Percentiles rank a stretch among this genome's conserved stretches.
phyloP scores from a whole-genome alignment of 2,888 invertebrate genomes.

The Lasioglossum malachurum region DNA sequence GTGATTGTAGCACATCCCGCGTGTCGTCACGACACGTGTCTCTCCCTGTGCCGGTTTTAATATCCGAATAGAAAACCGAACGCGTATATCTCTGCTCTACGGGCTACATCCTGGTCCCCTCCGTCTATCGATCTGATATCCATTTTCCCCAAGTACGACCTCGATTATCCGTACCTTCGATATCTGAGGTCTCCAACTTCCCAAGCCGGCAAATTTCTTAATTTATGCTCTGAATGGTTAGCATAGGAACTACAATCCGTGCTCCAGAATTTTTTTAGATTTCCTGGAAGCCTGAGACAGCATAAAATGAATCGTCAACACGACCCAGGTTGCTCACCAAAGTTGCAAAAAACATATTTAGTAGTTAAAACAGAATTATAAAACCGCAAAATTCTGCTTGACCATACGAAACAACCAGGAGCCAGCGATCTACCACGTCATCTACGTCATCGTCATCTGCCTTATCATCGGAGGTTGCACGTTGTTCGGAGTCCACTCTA shows the following conservation, averaged over 20 bases:
- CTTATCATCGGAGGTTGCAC: background rate
- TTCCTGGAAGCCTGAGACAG: too few relatives aligned
- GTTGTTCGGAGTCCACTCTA: background rate
- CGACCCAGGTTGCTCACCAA: background rate
- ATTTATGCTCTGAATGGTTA: background rate
- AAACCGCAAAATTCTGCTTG: background rate
- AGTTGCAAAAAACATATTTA: background rate
- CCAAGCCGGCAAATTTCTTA: background rate
- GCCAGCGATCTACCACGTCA: background rate
- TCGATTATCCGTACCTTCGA: background rate
- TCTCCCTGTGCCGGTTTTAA: constrained; percentile 42
- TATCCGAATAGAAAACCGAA: constrained; percentile 28
- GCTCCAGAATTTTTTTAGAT: too few relatives aligned
- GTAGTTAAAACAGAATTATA: background rate
- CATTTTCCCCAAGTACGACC: background rate
- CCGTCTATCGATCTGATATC: background rate
- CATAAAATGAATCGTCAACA: too few relatives aligned
- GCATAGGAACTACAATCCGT: background rate
- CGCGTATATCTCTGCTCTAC: background rate
- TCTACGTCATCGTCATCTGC: background rate
- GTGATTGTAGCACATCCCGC: constrained; percentile 60
- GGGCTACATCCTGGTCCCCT: background rate
- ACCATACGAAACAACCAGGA: background rate
- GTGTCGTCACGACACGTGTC: constrained; percentile 36
- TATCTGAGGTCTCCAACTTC: background rate